phyloP scores from a whole-genome alignment of 2,888 invertebrate species.

The Cheilosia scutellata region DNA sequence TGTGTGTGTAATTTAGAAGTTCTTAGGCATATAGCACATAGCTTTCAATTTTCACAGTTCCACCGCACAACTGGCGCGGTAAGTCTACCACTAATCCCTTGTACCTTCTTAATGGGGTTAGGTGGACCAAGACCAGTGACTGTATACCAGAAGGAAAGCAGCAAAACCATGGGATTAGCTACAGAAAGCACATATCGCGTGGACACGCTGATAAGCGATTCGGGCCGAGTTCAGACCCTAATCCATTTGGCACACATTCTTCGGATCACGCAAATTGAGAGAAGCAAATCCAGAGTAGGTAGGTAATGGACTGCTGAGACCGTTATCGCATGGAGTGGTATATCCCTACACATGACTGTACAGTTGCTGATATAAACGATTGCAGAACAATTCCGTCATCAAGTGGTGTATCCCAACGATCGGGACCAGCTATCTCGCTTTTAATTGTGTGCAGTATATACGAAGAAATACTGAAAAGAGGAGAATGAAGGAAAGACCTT shows the following conservation, averaged over 20 bases:
- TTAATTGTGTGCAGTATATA: conserved; percentile 34
- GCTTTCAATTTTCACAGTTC: conserved; percentile 44
- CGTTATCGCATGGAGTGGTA: conserved; percentile 39
- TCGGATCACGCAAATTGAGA: conserved; percentile 40
- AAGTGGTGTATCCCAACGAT: background rate
- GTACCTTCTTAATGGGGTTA: conserved; percentile 31
- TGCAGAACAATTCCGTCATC: conserved; percentile 39
- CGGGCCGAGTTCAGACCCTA: conserved; percentile 19
- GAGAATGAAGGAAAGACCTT: background rate
- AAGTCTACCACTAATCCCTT: conserved; percentile 43
- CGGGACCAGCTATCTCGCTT: conserved; percentile 9
- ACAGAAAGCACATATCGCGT: conserved; percentile 12
- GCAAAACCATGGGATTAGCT: conserved; percentile 21
- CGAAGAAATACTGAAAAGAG: background rate
- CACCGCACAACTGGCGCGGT: conserved; percentile 21
- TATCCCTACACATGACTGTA: conserved; percentile 3
- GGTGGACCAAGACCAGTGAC: conserved; percentile 12
- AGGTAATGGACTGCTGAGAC: conserved; percentile 47
- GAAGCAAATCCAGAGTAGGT: conserved; percentile 40
- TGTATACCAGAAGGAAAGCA: conserved; percentile 4
- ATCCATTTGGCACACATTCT: conserved; percentile 62
- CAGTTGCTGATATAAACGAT: conserved; percentile 41
- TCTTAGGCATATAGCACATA: conserved; percentile 43
- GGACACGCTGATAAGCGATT: conserved; percentile 31
- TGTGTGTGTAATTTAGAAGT: conserved; percentile 52